Percentiles rank a stretch among this genome's conserved stretches.
Conservation (phyloP, 2,113 vertebrate genomes). For the Thalassarche chlororhynchos region DNA sequence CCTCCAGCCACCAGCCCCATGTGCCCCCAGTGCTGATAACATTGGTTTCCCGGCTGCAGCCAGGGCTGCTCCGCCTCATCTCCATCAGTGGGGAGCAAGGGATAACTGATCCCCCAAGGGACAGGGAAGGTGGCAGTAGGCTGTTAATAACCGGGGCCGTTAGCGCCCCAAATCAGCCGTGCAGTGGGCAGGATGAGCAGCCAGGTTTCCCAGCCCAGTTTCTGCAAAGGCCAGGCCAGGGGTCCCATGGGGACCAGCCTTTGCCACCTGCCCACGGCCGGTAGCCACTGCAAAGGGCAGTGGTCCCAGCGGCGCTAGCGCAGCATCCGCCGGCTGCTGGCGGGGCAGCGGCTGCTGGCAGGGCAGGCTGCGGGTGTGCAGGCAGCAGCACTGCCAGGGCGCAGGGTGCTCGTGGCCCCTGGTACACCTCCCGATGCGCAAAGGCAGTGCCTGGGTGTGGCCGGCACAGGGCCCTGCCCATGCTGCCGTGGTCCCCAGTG, state of each 20-base stretch:
- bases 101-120: background rate
- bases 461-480: background rate
- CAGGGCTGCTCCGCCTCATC: background rate
- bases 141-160: background rate
- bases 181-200: background rate
- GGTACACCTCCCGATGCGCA: fast-evolving
- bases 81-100: background rate
- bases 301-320: fast-evolving
- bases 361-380: background rate
- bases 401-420: fast-evolving
- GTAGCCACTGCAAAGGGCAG: background rate
- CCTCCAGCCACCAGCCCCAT: background rate
- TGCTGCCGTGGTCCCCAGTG: fast-evolving
- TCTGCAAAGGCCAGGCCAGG: background rate
- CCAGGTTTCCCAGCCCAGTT: background rate
- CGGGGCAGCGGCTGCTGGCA: background rate
- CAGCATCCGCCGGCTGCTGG: background rate
- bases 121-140: background rate
- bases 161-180: fast-evolving
- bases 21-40: background rate
- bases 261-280: fast-evolving
- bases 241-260: background rate
- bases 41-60: background rate
- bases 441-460: fast-evolving
- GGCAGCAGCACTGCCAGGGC: fast-evolving